Conservation (phyloP, 2,797 vertebrate genomes). For the Chloroceryle amazona region DNA sequence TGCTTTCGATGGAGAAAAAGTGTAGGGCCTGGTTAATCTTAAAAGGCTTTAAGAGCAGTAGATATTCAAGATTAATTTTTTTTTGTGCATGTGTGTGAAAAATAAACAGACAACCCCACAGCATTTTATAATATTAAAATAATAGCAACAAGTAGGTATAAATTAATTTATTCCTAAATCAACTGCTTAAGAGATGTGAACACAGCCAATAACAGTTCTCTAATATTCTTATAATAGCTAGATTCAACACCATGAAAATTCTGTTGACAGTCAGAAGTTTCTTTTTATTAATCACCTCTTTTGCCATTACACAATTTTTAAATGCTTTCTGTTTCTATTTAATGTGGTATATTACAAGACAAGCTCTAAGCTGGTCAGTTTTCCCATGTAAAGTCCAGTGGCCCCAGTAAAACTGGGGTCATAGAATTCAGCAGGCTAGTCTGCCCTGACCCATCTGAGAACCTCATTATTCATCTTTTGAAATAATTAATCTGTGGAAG, state of each 20-base stretch:
- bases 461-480: neutral
- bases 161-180: neutral
- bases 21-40: neutral
- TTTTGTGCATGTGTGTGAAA: neutral
- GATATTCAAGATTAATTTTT: neutral
- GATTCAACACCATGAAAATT: neutral
- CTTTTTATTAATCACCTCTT: neutral
- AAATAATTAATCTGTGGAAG: constrained; percentile 1
- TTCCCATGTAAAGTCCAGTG: neutral
- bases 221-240: neutral
- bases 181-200: neutral
- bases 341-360: neutral
- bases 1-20: neutral
- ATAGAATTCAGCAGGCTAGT: neutral
- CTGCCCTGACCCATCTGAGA: neutral
- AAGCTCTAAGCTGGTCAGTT: neutral
- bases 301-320: neutral
- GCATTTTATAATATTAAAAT: neutral
- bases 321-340: neutral
- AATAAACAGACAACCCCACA: accelerated
- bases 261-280: neutral
- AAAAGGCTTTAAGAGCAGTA: neutral
- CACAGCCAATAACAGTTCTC: neutral
- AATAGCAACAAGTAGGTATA: neutral
- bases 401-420: accelerated